Base-by-base conservation (phyloP, 2,888 invertebrate species). In the Dolichomitus sp. region DNA sequence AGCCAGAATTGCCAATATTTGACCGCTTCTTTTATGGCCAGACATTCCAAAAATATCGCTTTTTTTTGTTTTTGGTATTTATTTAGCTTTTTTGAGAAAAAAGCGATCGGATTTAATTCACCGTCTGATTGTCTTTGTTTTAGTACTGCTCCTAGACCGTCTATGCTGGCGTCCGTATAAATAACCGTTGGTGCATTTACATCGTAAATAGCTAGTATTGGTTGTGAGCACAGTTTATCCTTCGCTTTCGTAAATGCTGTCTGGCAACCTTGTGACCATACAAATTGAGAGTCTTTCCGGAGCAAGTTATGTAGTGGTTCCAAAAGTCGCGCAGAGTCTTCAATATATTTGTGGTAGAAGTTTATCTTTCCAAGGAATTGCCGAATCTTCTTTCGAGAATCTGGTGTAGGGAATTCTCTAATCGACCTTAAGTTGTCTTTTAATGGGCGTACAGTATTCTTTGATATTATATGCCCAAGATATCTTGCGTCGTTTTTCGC, bases 1-100 rank as follows among this genome's bases (percentile, higher is more conserved):
- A 87, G 73, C 79, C 83, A 88, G 66, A 84, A 83, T 59, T 87
- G 87, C 86, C 86, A 87, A 82, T 83, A 88, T 83, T 83, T 81
- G 4, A 87, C 77, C 3, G 86, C 87, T 63, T 87, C 86, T 83
- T 86, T 87, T 42, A 87, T 87, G 17, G 85, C 85, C 40, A 84
- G 72, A 59, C 84, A 85, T 80, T 88, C 85, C 17, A 86, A 80
- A 68, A 81, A 86, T 4, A 87, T 87, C 1, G 79, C 78, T 84
- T 83, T 85, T 11, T 84, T 86, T 76, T 76, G 40, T 33, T 84
- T 85, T 83, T 87, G 83, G 11, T 57, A 70, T 70, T 85, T 69
- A 42, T 73, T 86, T 57, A 87, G 66, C 54, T 86, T 86, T 54
- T 84, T 84, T 73, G 86, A 87, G 52, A 86, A 85, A 48, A 54